These are phyloP conservation scores for Cactoblastis cactorum DNA, from an alignment of 2,888 invertebrate genomes.

Conservation along the genomic window DNA sequence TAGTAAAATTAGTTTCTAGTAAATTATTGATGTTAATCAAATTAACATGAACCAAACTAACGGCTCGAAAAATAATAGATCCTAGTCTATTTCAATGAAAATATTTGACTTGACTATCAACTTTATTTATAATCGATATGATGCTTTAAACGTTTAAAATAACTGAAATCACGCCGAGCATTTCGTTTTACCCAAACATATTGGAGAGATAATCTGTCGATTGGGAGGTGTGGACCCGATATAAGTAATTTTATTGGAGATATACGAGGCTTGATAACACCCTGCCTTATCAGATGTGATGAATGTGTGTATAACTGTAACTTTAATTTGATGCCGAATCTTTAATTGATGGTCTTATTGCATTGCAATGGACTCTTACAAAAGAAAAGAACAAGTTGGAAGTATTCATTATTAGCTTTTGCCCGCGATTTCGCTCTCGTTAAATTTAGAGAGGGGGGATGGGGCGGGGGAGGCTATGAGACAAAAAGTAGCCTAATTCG, in stretches of 20 bases:
- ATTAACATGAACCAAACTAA: too few species aligned
- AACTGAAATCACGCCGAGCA: neutral
- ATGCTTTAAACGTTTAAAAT: neutral
- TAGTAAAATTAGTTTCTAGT: too few species aligned
- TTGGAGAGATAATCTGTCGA: conserved; percentile 10
- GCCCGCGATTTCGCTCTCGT: too few species aligned
- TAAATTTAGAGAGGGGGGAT: too few species aligned
- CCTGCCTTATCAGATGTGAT: conserved; percentile 9
- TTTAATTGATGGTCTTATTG: conserved; percentile 4
- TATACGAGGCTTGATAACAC: conserved; percentile 4
- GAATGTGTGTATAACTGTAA: conserved; percentile 7
- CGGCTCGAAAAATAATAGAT: too few species aligned
- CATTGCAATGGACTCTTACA: conserved; percentile 13
- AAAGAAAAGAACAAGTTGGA: neutral
- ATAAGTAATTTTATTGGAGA: conserved; percentile 9
- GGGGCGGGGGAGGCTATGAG: too few species aligned
- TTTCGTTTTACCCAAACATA: conserved; percentile 6
- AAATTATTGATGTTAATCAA: too few species aligned
- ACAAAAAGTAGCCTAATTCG: too few species aligned
- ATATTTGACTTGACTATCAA: too few species aligned
- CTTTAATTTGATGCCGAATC: neutral
- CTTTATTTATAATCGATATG: too few species aligned
- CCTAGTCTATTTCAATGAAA: too few species aligned
- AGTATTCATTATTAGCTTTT: too few species aligned
- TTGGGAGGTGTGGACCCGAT: conserved; percentile 6